A percentile compares a stretch with the other conserved stretches of the same genome.
These are phyloP conservation scores for Campylorhamphus procurvoides DNA, from an alignment of 2,113 vertebrate species.

Conservation along the genomic window DNA sequence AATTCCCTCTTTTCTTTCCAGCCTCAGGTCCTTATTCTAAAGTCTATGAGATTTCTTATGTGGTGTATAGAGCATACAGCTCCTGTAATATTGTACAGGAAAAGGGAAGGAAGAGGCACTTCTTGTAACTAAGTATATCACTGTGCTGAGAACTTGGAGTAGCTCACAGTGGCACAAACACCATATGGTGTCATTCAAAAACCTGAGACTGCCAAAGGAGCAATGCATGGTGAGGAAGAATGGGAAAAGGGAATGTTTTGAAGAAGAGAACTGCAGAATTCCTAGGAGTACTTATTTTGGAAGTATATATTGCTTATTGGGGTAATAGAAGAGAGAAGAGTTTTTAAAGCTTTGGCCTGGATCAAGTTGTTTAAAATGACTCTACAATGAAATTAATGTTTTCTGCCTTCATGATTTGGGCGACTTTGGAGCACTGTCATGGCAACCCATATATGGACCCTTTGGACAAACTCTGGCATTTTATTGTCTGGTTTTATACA, in stretches of 20 bases:
- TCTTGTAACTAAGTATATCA: not conserved
- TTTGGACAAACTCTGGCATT: not conserved
- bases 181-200: not conserved
- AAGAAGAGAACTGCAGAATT: not conserved
- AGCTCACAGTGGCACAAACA: not conserved
- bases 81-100: not conserved
- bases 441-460: not conserved
- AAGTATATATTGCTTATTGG: not conserved
- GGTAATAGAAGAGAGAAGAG: not conserved
- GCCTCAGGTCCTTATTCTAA: not conserved
- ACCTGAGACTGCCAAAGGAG: not conserved
- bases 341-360: not conserved
- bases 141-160: slow-evolving; percentile 12
- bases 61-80: not conserved
- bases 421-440: not conserved
- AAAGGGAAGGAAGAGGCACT: slow-evolving; percentile 17
- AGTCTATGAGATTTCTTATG: not conserved
- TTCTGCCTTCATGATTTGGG: not conserved
- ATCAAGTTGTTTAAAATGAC: not conserved
- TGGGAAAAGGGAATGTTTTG: not conserved
- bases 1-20: not conserved
- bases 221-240: not conserved
- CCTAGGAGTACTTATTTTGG: not conserved
- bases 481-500: not conserved
- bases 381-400: not conserved